Evolutionary conservation across 2,797 vertebrate species (phyloP), one percentile per base, ranked within the genome.

Genomic region (Falco cherrug): DNA sequence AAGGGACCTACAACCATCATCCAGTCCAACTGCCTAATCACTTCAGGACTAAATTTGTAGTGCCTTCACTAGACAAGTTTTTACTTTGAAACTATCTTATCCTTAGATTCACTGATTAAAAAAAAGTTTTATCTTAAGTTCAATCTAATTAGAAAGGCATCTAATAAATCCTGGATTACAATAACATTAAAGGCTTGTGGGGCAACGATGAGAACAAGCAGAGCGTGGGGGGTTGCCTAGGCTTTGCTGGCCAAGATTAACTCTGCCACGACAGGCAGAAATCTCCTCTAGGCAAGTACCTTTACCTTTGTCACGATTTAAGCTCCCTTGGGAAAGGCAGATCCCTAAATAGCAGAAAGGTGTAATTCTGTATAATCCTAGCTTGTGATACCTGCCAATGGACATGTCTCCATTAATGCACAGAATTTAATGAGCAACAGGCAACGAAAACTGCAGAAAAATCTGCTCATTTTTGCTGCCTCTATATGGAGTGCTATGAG

Each of bases 361-460:
- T 16, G 11, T 10, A 53, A 60, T 67, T 76, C 59, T 79, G 20
- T 56, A 45, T 41, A 75, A 86, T 1, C 1, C 12, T 26, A 48
- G 39, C 29, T 76, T 89, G 53, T 59, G 35, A 87, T 45, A 41
- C 37, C 29, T 75, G 61, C 19, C 4, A 9, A 51, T 7, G 16
- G n/a, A 53, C 21, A 1, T 25, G 10, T 45, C 35, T 87, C 71
- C 64, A 51, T 54, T 79, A 67, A 76, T 37, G 37, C 22, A 37
- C 18, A 80, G 45, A 84, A 80, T 77, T 84, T 80, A 64, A 76
- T 10, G 24, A 89, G 21, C 14, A 89, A 77, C 5, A 39, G 9
- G 24, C 41, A 94, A 70, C 13, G 33, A 85, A 84, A 94, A 80
- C 22, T 43, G 31, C 74, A 59, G 37, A 73, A 82, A 87, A 76